These are phyloP conservation scores for Lamprologus speciosus DNA, from an alignment of 2,113 vertebrate species.

Conservation along the genomic window DNA sequence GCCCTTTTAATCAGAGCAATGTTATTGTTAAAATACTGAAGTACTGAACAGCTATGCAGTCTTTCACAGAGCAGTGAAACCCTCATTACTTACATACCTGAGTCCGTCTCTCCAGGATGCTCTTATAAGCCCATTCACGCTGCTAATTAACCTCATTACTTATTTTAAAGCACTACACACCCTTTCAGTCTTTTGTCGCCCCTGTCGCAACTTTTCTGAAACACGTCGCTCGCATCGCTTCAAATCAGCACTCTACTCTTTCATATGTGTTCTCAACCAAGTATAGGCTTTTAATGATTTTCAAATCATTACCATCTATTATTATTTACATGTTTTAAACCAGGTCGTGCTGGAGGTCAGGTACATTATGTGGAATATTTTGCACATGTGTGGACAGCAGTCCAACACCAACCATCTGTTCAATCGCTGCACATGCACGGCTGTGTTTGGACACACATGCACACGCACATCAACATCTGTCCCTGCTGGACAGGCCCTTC, in stretches of 20 bases:
- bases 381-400: neutral
- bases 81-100: neutral
- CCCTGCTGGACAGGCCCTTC: neutral
- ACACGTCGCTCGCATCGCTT: neutral
- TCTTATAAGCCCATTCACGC: neutral
- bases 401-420: constrained; percentile 43
- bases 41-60: neutral
- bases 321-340: neutral
- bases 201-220: neutral
- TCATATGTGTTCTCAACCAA: neutral
- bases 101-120: neutral
- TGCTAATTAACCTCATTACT: neutral
- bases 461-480: constrained; percentile 16
- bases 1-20: rapidly evolving
- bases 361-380: neutral
- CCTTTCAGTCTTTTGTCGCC: neutral
- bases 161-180: neutral
- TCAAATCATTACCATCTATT: neutral
- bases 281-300: neutral
- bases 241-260: neutral
- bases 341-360: neutral
- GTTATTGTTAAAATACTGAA: neutral
- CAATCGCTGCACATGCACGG: neutral
- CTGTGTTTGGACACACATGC: neutral
- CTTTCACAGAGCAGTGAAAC: neutral